Conservation (phyloP, 2,113 vertebrate genomes). For the Illadopsis cleaveri region DNA sequence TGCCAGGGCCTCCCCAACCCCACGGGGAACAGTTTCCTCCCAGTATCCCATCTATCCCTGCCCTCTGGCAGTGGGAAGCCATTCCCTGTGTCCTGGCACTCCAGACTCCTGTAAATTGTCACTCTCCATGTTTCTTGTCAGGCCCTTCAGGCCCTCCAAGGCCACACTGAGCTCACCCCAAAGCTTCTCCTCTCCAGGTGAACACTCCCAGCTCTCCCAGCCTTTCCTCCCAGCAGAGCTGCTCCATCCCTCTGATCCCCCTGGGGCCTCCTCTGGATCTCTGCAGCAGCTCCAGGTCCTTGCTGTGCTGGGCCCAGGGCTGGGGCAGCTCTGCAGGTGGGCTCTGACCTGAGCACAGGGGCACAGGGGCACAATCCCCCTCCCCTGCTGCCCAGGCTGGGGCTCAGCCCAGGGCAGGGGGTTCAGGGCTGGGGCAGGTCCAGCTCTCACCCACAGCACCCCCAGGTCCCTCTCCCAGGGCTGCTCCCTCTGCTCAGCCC, state of each 20-base stretch:
- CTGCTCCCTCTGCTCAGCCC: background rate
- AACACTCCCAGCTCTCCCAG: background rate
- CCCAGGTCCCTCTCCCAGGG: background rate
- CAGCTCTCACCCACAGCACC: background rate
- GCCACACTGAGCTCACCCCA: background rate
- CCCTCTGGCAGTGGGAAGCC: background rate
- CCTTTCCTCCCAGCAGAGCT: background rate
- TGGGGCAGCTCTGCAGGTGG: background rate
- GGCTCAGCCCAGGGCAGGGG: background rate
- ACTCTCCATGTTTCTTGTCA: background rate
- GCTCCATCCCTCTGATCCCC: background rate
- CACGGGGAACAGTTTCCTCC: accelerated
- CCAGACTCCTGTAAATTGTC: background rate
- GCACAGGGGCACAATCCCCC: background rate
- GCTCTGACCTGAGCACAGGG: background rate
- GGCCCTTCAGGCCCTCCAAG: background rate
- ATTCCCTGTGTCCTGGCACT: background rate
- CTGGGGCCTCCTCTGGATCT: background rate
- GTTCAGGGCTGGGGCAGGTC: background rate
- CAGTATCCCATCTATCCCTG: background rate
- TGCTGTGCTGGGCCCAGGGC: background rate
- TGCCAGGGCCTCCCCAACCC: background rate
- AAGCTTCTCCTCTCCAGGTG: background rate
- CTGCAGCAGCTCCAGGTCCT: background rate
- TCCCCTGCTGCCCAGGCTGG: background rate